phyloP scores from a whole-genome alignment of 2,888 invertebrate species.

The Clepsis dumicolana region DNA sequence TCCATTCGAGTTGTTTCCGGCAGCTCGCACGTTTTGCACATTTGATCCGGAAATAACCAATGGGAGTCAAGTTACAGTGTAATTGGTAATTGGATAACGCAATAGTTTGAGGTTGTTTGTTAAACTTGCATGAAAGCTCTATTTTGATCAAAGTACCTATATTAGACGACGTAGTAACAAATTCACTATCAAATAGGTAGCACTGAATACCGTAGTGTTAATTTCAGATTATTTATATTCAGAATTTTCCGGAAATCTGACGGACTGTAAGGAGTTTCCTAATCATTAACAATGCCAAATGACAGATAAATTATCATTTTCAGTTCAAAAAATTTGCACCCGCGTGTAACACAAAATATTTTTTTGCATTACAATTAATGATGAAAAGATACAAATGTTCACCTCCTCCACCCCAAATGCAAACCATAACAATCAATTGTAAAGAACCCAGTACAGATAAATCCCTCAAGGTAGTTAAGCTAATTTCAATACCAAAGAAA shows the following conservation, averaged over 20 bases:
- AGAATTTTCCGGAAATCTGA: too few relatives aligned
- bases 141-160: too few relatives aligned
- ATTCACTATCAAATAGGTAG: too few relatives aligned
- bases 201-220: too few relatives aligned
- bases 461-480: neutral
- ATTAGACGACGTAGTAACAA: neutral
- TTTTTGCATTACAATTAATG: neutral
- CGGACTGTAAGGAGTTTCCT: too few relatives aligned
- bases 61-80: neutral
- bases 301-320: too few relatives aligned
- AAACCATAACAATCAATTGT: neutral
- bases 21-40: neutral
- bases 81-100: neutral
- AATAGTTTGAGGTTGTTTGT: neutral
- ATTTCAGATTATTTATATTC: too few relatives aligned
- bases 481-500: conserved; percentile 25
- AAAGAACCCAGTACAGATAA: neutral
- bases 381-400: neutral
- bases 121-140: neutral
- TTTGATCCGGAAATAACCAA: conserved; percentile 9
- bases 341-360: neutral
- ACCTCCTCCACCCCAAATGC: neutral
- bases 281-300: too few relatives aligned
- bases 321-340: too few relatives aligned
- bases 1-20: conserved; percentile 15